These are phyloP conservation scores for Pristionchus entomophagus DNA, from an alignment of 2,888 invertebrate genomes.

Conservation along the genomic window DNA sequence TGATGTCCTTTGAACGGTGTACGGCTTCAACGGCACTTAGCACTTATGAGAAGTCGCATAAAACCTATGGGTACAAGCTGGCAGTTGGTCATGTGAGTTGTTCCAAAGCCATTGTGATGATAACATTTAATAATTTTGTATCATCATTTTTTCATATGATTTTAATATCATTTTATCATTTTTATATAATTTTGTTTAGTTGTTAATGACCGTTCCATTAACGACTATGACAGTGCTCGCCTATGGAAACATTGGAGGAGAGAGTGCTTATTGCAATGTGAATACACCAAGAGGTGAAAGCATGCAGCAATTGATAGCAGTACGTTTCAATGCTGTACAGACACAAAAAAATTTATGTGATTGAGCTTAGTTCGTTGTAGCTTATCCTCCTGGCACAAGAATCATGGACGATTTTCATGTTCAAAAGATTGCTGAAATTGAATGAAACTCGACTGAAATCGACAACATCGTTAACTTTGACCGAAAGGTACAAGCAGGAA, in stretches of 20 bases:
- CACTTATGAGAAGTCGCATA: neutral
- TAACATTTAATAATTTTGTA: no score
- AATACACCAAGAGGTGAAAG: neutral
- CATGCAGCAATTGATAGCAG: neutral
- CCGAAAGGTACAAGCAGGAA: neutral
- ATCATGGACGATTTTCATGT: neutral
- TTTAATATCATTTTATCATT: no score
- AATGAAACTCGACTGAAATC: neutral
- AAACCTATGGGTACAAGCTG: slow-evolving; percentile 7
- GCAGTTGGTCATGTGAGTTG: neutral
- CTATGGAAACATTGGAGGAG: neutral
- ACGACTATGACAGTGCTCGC: neutral
- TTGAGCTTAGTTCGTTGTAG: neutral
- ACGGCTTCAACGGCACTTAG: neutral
- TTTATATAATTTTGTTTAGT: neutral
- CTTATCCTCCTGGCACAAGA: neutral
- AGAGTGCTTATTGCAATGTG: neutral
- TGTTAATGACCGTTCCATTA: neutral
- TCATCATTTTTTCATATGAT: no score
- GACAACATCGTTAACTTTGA: neutral
- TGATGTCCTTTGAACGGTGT: neutral
- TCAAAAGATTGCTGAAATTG: neutral
- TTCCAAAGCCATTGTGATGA: no score
- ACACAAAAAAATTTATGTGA: neutral
- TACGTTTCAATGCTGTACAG: neutral